Conservation (phyloP, 2,888 invertebrate genomes). For the Lasius platythorax region DNA sequence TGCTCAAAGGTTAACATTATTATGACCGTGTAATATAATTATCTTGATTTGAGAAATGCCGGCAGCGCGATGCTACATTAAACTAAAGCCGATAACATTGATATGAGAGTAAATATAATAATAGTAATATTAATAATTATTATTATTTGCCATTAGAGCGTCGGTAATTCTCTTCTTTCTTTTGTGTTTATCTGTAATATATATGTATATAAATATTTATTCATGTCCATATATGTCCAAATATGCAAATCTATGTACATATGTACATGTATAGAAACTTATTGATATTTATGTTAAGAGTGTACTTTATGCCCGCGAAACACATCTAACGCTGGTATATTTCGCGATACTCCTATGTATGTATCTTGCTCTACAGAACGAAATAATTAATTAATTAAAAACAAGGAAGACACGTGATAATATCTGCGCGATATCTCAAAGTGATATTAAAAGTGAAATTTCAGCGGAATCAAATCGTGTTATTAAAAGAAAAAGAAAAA, state of each 20-base stretch:
- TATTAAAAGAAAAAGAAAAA: conserved; percentile 3
- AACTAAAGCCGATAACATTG: conserved; percentile 21
- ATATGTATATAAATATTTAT: neutral
- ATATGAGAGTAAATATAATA: conserved; percentile 16
- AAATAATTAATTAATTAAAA: conserved; percentile 7
- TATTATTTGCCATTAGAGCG: neutral
- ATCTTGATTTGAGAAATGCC: neutral
- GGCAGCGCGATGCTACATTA: neutral
- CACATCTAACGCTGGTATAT: neutral
- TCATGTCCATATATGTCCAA: neutral
- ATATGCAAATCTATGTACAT: conserved; percentile 7
- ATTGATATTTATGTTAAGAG: neutral
- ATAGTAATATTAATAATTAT: neutral
- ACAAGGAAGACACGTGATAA: neutral
- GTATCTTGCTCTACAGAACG: neutral
- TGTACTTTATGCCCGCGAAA: neutral
- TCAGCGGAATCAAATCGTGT: neutral
- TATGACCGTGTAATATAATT: neutral
- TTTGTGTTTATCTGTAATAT: neutral
- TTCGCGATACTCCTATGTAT: neutral
- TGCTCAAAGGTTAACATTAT: conserved; percentile 16
- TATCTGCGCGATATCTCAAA: neutral
- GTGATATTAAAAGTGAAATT: conserved; percentile 1
- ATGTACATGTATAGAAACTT: neutral
- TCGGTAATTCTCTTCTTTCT: neutral